A percentile compares a stretch with the other conserved stretches of the same genome.
These are phyloP conservation scores for Elachura formosa DNA, from an alignment of 2,113 vertebrate genomes.

Conservation along the genomic window DNA sequence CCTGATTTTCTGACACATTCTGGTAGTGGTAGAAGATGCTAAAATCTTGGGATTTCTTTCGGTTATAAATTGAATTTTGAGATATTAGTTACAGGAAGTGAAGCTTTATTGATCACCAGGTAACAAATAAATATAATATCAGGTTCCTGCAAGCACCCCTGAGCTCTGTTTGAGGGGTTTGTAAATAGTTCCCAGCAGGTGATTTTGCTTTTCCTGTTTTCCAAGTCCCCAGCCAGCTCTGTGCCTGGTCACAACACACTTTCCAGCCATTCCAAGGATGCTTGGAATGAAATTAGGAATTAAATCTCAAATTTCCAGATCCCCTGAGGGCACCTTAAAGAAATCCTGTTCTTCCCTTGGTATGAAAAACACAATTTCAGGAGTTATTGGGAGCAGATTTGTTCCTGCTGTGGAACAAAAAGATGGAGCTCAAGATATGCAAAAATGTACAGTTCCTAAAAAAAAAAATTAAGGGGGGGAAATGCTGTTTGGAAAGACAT, in stretches of 20 bases:
- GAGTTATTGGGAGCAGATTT: conserved; percentile 28
- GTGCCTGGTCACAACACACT: neutral
- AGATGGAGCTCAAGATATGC: neutral
- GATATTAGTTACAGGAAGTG: neutral
- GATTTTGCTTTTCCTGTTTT: neutral
- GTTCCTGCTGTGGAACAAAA: conserved; percentile 39
- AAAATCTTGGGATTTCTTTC: neutral
- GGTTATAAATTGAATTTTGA: neutral
- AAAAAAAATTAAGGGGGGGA: neutral
- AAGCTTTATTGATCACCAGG: neutral
- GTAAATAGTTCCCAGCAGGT: neutral
- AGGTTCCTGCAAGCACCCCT: neutral
- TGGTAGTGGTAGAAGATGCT: rapidly evolving
- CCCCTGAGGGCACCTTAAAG: neutral
- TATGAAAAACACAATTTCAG: neutral
- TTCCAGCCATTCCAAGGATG: neutral
- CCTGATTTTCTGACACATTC: neutral
- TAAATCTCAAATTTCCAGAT: neutral
- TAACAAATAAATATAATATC: neutral
- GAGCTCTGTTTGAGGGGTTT: neutral
- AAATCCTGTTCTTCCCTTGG: neutral
- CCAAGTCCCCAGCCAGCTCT: neutral
- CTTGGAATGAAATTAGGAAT: neutral
- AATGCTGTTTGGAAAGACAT: neutral
- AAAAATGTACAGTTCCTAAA: neutral